Conservation (phyloP, 1,140 invertebrate genomes). For the Agrypnia vestita region DNA sequence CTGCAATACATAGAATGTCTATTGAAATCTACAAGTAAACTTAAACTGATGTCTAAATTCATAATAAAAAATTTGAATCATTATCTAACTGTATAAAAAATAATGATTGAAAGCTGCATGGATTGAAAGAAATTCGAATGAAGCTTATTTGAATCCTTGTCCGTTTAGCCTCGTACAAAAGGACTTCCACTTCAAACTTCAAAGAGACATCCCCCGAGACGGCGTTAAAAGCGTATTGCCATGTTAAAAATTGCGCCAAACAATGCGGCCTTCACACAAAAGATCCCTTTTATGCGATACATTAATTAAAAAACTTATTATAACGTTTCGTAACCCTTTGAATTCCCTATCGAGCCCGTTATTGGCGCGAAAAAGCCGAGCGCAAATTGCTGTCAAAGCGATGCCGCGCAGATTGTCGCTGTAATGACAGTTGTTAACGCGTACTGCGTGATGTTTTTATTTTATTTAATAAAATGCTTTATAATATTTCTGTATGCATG, state of each 20-base stretch:
- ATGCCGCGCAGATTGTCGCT: slow-evolving; percentile 6
- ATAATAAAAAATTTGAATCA: too few relatives aligned
- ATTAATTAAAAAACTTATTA: slow-evolving; percentile 60
- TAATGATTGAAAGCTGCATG: too few relatives aligned
- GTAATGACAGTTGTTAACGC: too few relatives aligned
- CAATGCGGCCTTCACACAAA: slow-evolving; percentile 45
- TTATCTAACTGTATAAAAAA: too few relatives aligned
- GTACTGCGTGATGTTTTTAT: too few relatives aligned
- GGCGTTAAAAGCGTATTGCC: slow-evolving; percentile 29
- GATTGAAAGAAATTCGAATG: too few relatives aligned
- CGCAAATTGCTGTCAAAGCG: slow-evolving; percentile 47
- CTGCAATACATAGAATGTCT: too few relatives aligned
- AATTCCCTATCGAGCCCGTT: slow-evolving; percentile 45
- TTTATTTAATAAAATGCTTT: too few relatives aligned
- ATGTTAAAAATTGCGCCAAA: slow-evolving; percentile 31
- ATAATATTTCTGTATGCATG: too few relatives aligned
- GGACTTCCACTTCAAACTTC: slow-evolving; percentile 21
- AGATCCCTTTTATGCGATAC: slow-evolving; percentile 41
- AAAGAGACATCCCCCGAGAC: slow-evolving; percentile 34
- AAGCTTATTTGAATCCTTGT: not conserved
- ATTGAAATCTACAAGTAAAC: too few relatives aligned
- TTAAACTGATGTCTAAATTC: too few relatives aligned
- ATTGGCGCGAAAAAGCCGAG: slow-evolving; percentile 54
- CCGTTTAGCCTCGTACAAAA: slow-evolving; percentile 9
- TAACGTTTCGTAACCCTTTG: slow-evolving; percentile 58